phyloP scores from a whole-genome alignment of 2,888 invertebrate species.

The Sturmia bella region DNA sequence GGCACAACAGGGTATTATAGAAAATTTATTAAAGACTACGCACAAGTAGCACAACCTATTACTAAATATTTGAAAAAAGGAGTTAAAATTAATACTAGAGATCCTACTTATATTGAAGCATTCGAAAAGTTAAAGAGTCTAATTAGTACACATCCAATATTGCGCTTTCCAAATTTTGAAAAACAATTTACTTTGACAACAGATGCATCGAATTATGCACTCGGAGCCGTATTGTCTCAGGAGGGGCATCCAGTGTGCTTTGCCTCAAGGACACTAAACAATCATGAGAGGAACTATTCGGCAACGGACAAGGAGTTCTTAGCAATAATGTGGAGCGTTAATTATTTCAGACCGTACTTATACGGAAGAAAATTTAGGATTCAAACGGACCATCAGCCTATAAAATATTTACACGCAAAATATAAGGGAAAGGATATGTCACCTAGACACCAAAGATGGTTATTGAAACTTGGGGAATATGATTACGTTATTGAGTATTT shows the following conservation, averaged over 20 bases:
- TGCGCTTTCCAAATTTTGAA: background rate
- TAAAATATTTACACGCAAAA: background rate
- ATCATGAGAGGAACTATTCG: background rate
- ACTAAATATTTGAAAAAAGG: too few species aligned
- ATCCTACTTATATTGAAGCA: too few species aligned
- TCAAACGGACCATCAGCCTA: too few species aligned
- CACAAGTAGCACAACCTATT: too few species aligned
- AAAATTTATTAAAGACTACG: too few species aligned
- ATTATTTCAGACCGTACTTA: too few species aligned
- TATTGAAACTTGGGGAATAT: slow-evolving; percentile 31
- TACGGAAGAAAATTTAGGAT: too few species aligned
- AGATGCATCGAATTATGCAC: background rate
- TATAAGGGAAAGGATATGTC: background rate
- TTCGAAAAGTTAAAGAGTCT: too few species aligned
- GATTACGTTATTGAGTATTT: slow-evolving; percentile 28
- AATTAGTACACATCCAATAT: background rate
- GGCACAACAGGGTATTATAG: too few species aligned
- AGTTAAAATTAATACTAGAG: too few species aligned
- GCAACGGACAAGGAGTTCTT: background rate
- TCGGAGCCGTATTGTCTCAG: background rate
- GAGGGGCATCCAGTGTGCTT: background rate
- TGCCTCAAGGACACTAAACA: background rate
- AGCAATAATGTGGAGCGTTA: background rate
- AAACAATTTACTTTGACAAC: background rate
- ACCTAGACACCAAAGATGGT: slow-evolving; percentile 50